Percentiles rank a stretch among this genome's conserved stretches.
Conservation (phyloP, 2,113 vertebrate genomes). For the Saccopteryx leptura region DNA sequence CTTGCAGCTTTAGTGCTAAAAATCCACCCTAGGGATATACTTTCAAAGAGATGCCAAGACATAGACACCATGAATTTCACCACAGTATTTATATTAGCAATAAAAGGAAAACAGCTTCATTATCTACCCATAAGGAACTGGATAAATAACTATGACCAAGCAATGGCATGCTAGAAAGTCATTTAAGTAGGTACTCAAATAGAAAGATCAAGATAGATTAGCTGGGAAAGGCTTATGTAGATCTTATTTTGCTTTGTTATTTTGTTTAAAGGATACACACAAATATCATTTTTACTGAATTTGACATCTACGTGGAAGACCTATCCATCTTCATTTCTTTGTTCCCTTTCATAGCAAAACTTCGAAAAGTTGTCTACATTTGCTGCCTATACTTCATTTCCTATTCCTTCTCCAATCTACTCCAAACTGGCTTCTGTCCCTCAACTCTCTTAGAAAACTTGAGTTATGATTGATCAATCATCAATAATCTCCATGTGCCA, state of each 20-base stretch:
- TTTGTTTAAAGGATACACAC: constrained; percentile 6
- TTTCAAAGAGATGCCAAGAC: constrained; percentile 22
- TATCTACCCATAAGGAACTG: neutral
- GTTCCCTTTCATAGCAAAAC: neutral
- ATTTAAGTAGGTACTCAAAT: neutral
- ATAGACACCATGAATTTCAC: neutral
- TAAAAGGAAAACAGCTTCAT: neutral
- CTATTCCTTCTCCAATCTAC: neutral
- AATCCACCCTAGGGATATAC: neutral
- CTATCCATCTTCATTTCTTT: neutral
- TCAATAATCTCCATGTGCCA: neutral
- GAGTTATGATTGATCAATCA: neutral
- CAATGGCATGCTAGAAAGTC: neutral
- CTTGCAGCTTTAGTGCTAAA: constrained; percentile 44
- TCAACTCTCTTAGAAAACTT: constrained; percentile 7
- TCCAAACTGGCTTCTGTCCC: neutral
- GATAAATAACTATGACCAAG: neutral
- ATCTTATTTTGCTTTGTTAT: constrained; percentile 3
- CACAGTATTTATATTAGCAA: neutral
- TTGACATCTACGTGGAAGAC: constrained; percentile 22
- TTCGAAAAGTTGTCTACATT: constrained; percentile 4
- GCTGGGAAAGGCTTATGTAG: neutral
- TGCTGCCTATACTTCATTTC: neutral
- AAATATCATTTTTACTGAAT: neutral
- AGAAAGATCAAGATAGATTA: constrained; percentile 19